Conservation (phyloP, 1,140 invertebrate genomes). For the Harlomillsia oculata region DNA sequence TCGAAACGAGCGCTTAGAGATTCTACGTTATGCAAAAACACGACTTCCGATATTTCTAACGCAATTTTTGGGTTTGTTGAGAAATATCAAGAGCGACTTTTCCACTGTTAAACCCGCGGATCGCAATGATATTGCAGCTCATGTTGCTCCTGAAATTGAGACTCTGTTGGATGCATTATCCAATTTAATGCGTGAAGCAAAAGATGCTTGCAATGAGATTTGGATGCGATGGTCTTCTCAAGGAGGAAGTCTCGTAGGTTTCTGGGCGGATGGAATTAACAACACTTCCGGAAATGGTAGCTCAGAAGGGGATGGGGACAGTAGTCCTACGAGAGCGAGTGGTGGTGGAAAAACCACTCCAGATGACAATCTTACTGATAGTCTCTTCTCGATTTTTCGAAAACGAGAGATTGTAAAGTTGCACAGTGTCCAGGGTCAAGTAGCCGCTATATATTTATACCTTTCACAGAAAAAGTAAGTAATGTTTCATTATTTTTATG, state of each 20-base stretch:
- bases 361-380: slow-evolving; percentile 16
- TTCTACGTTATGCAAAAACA: slow-evolving; percentile 55
- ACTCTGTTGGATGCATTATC: slow-evolving; percentile 44
- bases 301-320: slow-evolving; percentile 1
- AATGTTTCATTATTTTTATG: background rate
- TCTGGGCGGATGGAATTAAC: slow-evolving; percentile 2
- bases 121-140: slow-evolving; percentile 50
- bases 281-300: background rate
- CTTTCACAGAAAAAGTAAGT: slow-evolving; percentile 43
- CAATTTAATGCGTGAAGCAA: slow-evolving; percentile 29
- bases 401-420: slow-evolving; percentile 31
- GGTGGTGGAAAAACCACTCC: slow-evolving; percentile 1
- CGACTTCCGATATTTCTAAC: slow-evolving; percentile 54
- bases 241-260: background rate
- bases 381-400: slow-evolving; percentile 28
- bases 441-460: slow-evolving; percentile 30
- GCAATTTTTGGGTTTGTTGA: slow-evolving; percentile 50
- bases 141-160: slow-evolving; percentile 56
- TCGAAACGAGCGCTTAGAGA: slow-evolving; percentile 38
- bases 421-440: slow-evolving; percentile 29
- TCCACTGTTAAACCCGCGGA: slow-evolving; percentile 47
- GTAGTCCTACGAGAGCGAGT: slow-evolving; percentile 3
- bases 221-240: slow-evolving; percentile 26
- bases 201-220: slow-evolving; percentile 32
- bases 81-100: slow-evolving; percentile 49